Evolutionary conservation across 2,113 vertebrate genomes (phyloP).

Genomic region (Pangasianodon gigas): DNA sequence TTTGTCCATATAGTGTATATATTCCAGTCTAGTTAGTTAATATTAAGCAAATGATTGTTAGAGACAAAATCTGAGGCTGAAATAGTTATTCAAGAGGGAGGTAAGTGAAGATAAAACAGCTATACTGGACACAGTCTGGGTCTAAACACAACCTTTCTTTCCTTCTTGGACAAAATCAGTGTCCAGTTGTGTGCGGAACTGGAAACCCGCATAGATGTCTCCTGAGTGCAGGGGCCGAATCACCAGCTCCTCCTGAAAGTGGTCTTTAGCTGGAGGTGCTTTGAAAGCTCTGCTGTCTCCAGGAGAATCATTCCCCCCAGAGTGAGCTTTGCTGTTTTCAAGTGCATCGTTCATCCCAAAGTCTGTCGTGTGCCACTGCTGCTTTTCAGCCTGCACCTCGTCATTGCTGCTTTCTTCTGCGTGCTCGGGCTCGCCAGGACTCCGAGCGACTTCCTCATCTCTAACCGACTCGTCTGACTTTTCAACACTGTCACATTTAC

Average conservation of each 20-base stretch:
- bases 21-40: background rate
- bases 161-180: slow-evolving; percentile 74
- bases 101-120: background rate
- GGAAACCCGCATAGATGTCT: slow-evolving; percentile 90
- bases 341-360: background rate
- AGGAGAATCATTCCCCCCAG: slow-evolving; percentile 3
- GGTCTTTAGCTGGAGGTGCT: slow-evolving; percentile 61
- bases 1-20: background rate
- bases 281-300: background rate
- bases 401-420: background rate
- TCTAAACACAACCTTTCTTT: slow-evolving; percentile 71
- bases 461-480: background rate
- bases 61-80: background rate
- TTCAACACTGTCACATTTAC: slow-evolving; percentile 11
- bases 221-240: slow-evolving; percentile 86
- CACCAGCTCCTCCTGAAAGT: slow-evolving; percentile 85
- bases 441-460: background rate
- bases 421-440: background rate
- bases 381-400: slow-evolving; percentile 41
- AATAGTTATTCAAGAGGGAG: background rate
- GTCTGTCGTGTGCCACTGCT: slow-evolving; percentile 61
- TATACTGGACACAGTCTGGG: background rate
- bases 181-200: slow-evolving; percentile 91
- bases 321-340: slow-evolving; percentile 15
- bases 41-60: background rate